A percentile compares a stretch with the other conserved stretches of the same genome.
Conservation (phyloP, 2,888 invertebrate genomes). For the Xestia rhomboidea region DNA sequence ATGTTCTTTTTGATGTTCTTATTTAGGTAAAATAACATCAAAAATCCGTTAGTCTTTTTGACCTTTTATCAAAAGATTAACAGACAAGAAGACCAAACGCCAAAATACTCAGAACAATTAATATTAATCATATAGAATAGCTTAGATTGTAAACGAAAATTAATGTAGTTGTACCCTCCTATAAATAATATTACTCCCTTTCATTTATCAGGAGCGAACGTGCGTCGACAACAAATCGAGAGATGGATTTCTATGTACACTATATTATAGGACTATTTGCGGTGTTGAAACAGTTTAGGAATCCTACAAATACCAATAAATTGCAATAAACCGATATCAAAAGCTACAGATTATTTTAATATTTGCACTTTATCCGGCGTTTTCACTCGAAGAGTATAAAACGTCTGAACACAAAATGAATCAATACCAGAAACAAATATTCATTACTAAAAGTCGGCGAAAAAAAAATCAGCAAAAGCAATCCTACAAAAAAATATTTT, state of each 20-base stretch:
- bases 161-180: not conserved
- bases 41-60: not conserved
- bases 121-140: not conserved
- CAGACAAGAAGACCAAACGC: not conserved
- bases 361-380: not conserved
- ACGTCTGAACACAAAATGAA: too few species aligned
- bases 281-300: not conserved
- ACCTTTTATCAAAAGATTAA: not conserved
- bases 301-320: slow-evolving; percentile 1
- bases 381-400: too few species aligned
- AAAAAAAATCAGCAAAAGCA: too few species aligned
- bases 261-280: not conserved
- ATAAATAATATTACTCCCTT: slow-evolving; percentile 22
- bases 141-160: not conserved
- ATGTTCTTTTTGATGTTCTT: not conserved
- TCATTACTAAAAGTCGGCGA: too few species aligned
- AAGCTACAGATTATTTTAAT: not conserved
- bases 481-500: too few species aligned
- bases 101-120: not conserved
- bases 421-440: too few species aligned
- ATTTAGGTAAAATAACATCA: not conserved
- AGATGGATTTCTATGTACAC: slow-evolving; percentile 14
- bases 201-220: slow-evolving; percentile 35
- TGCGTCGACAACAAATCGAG: slow-evolving; percentile 22
- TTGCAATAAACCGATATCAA: not conserved